Percentiles rank a stretch among this genome's conserved stretches.
Conservation (phyloP, 2,113 vertebrate genomes). For the Malaclemys terrapin region DNA sequence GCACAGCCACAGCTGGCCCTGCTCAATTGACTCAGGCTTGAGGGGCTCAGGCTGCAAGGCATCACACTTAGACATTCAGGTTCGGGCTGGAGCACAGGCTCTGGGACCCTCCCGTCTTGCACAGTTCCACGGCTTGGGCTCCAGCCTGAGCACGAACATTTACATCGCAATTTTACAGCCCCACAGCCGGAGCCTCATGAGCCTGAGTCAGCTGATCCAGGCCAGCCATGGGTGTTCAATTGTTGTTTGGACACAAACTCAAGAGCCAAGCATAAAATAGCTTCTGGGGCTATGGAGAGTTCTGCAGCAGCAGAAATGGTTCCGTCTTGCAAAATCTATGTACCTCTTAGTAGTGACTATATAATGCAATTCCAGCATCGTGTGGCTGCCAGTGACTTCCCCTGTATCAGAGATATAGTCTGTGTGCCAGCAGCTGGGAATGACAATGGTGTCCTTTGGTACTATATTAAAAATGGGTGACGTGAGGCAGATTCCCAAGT, state of each 20-base stretch:
- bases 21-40: not conserved
- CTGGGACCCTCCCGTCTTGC: not conserved
- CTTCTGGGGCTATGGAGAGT: not conserved
- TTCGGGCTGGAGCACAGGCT: not conserved
- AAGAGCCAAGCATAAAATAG: not conserved
- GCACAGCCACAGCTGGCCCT: not conserved
- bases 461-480: not conserved
- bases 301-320: not conserved
- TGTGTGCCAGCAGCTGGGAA: not conserved
- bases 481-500: not conserved
- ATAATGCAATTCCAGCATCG: not conserved
- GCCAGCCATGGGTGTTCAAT: not conserved
- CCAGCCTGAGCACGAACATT: not conserved
- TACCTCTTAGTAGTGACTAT: not conserved
- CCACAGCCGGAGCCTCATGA: not conserved
- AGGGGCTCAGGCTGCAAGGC: not conserved
- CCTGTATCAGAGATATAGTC: not conserved
- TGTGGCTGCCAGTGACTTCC: not conserved
- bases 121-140: not conserved
- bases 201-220: not conserved
- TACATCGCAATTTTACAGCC: not conserved
- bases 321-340: not conserved
- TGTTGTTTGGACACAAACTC: not conserved
- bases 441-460: not conserved
- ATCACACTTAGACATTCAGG: not conserved